These are phyloP conservation scores for Vanessa tameamea DNA, from an alignment of 1,140 invertebrate species.

Conservation along the genomic window DNA sequence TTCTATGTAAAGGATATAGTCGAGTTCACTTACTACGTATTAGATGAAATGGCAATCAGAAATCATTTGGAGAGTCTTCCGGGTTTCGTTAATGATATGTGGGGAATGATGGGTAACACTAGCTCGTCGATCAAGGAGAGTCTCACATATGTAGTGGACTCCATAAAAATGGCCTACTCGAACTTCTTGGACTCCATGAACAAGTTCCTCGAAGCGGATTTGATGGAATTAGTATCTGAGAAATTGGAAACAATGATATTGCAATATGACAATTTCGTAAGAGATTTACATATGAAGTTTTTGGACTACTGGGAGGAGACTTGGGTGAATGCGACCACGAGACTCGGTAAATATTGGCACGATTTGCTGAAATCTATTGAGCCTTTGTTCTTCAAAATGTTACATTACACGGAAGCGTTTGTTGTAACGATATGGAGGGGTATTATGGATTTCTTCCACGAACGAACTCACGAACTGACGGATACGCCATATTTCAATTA, in stretches of 20 bases:
- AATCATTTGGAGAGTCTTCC: conserved; percentile 89
- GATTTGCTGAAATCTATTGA: conserved; percentile 86
- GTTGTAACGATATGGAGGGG: conserved; percentile 87
- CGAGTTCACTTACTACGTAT: conserved; percentile 83
- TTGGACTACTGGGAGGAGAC: conserved; percentile 87
- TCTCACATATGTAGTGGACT: conserved; percentile 87
- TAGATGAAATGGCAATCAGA: conserved; percentile 89
- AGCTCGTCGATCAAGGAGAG: conserved; percentile 88
- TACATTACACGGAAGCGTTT: conserved; percentile 88
- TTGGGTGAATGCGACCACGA: conserved; percentile 83
- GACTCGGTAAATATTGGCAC: conserved; percentile 86
- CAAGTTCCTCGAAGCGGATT: conserved; percentile 86
- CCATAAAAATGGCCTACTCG: conserved; percentile 86
- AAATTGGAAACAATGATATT: conserved; percentile 85
- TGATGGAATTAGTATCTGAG: conserved; percentile 84
- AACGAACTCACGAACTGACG: conserved; percentile 87
- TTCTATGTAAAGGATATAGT: conserved; percentile 91
- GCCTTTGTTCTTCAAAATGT: conserved; percentile 87
- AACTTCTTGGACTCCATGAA: conserved; percentile 85
- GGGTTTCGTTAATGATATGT: conserved; percentile 89
- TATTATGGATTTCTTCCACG: conserved; percentile 89
- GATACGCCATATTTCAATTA: conserved; percentile 90
- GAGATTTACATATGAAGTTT: conserved; percentile 88
- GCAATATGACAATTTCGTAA: conserved; percentile 89
- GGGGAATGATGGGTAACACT: conserved; percentile 91